A percentile compares a stretch with the other conserved stretches of the same genome.
Evolutionary conservation across 2,113 vertebrate genomes (phyloP).

Genomic region (Chaenocephalus aceratus): DNA sequence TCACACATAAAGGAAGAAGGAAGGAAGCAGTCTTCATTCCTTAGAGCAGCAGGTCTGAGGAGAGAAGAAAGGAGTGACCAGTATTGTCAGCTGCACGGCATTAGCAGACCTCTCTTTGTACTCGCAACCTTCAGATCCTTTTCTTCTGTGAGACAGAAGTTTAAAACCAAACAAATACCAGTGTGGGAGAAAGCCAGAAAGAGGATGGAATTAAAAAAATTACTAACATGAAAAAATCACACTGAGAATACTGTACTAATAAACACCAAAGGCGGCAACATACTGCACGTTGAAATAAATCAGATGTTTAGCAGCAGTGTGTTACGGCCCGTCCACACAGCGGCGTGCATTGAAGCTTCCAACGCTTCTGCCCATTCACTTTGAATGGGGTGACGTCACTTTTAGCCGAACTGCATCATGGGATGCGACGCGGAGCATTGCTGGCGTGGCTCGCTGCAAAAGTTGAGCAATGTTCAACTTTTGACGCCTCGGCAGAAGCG

Average conservation of each 20-base stretch:
- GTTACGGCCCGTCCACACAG: background rate
- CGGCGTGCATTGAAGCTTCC: too few relatives aligned
- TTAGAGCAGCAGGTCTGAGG: constrained; percentile 50
- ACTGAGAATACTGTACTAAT: constrained; percentile 21
- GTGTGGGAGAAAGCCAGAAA: constrained; percentile 29
- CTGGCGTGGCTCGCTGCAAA: too few relatives aligned
- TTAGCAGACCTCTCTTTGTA: constrained; percentile 53
- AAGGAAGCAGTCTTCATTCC: constrained; percentile 60
- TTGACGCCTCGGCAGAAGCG: too few relatives aligned
- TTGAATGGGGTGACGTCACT: too few relatives aligned
- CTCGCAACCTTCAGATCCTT: constrained; percentile 57
- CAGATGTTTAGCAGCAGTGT: background rate
- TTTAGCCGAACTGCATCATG: too few relatives aligned
- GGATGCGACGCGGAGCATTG: too few relatives aligned
- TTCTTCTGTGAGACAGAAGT: constrained; percentile 55
- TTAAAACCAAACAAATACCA: constrained; percentile 50
- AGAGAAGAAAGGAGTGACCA: constrained; percentile 58
- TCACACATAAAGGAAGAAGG: constrained; percentile 43
- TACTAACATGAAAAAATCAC: constrained; percentile 20
- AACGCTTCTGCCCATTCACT: too few relatives aligned
- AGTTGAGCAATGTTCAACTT: too few relatives aligned
- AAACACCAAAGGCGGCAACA: constrained; percentile 2
- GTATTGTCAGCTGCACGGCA: constrained; percentile 62
- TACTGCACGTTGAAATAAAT: background rate
- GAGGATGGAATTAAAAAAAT: background rate